Evolutionary conservation across 2,888 invertebrate genomes (phyloP).

Genomic region (Hecatera dysodea): DNA sequence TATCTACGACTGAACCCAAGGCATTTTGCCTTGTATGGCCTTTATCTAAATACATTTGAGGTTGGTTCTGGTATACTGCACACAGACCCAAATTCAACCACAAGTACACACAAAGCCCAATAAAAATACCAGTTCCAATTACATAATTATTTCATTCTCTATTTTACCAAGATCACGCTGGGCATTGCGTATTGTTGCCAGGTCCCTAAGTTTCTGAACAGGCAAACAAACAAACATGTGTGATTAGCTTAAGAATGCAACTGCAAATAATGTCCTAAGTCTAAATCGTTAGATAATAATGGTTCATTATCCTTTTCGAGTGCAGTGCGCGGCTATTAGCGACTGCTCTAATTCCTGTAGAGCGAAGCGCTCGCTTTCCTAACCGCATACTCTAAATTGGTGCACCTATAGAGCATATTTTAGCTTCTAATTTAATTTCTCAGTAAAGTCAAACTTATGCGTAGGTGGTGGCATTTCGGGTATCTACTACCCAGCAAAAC

Average conservation of each 20-base stretch:
- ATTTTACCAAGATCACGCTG: neutral
- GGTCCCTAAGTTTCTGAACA: neutral
- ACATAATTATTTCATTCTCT: neutral
- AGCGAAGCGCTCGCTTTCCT: constrained; percentile 26
- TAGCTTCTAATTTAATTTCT: constrained; percentile 12
- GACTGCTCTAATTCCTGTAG: constrained; percentile 34
- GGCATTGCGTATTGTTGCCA: neutral
- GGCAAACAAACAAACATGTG: neutral
- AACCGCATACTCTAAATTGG: constrained; percentile 41
- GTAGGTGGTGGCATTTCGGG: constrained; percentile 11
- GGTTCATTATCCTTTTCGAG: constrained; percentile 43
- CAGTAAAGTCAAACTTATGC: constrained; percentile 7
- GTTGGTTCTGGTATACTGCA: neutral
- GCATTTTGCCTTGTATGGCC: neutral
- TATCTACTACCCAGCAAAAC: neutral
- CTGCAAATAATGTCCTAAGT: constrained; percentile 30
- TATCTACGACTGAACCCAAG: neutral
- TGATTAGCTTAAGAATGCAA: constrained; percentile 12
- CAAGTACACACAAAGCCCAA: neutral
- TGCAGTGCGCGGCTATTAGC: constrained; percentile 37
- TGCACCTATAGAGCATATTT: constrained; percentile 12
- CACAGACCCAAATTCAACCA: neutral
- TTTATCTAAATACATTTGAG: too few relatives aligned
- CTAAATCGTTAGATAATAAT: constrained; percentile 34
- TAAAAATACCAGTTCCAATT: neutral